These are phyloP conservation scores for Stenodera caucasica DNA, from an alignment of 2,888 invertebrate species.

Conservation along the genomic window DNA sequence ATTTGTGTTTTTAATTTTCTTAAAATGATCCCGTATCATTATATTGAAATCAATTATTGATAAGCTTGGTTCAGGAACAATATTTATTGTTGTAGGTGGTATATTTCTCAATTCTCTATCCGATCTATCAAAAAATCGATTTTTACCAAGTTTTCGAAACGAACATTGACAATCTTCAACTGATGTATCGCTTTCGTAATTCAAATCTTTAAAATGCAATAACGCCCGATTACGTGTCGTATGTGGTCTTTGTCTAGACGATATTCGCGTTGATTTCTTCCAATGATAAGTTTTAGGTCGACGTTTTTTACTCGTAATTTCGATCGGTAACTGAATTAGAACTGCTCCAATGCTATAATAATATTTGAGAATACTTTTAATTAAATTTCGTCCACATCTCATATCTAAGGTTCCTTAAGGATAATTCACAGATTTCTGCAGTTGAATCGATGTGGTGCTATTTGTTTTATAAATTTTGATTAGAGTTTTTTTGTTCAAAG, in stretches of 20 bases:
- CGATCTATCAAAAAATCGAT: conserved; percentile 38
- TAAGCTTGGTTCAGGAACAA: conserved; percentile 64
- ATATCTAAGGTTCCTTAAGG: conserved; percentile 61
- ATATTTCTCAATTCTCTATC: conserved; percentile 35
- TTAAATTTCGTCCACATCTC: conserved; percentile 76
- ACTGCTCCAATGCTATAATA: conserved; percentile 75
- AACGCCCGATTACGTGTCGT: conserved; percentile 59
- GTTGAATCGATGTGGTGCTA: not conserved
- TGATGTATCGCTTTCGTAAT: conserved; percentile 60
- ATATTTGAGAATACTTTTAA: conserved; percentile 76
- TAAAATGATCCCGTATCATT: conserved; percentile 56
- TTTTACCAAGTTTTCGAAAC: conserved; percentile 44
- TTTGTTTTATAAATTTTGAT: not conserved
- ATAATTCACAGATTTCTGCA: not conserved
- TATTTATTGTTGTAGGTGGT: conserved; percentile 47
- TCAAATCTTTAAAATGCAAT: conserved; percentile 60
- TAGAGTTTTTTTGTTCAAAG: conserved; percentile 54
- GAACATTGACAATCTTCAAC: conserved; percentile 53
- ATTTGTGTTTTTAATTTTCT: conserved; percentile 31
- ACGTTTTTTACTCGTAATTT: conserved; percentile 49
- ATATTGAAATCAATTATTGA: conserved; percentile 75
- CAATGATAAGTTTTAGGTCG: conserved; percentile 37
- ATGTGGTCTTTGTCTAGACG: conserved; percentile 55
- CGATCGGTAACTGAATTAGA: conserved; percentile 56
- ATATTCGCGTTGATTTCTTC: conserved; percentile 48